Evolutionary conservation across 2,888 invertebrate species (phyloP).

Genomic region (Heliconius cydno): DNA sequence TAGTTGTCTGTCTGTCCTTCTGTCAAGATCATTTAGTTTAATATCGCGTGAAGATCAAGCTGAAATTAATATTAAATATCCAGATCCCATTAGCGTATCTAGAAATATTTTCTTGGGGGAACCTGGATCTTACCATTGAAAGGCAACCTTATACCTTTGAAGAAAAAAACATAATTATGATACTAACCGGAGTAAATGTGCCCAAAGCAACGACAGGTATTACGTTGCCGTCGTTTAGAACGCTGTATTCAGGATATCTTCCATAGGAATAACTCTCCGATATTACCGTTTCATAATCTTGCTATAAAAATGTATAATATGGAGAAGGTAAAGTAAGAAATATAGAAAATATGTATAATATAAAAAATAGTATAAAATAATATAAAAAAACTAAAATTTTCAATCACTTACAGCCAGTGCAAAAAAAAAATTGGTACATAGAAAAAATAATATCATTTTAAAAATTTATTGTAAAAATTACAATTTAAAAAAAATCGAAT

Average conservation of each 20-base stretch:
- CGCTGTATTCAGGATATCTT: slow-evolving; percentile 8
- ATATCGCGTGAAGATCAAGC: too few species aligned
- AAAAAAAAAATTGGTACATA: background rate
- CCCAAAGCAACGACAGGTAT: slow-evolving; percentile 71
- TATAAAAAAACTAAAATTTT: background rate
- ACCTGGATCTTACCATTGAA: too few species aligned
- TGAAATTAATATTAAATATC: too few species aligned
- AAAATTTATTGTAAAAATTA: background rate
- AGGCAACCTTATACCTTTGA: too few species aligned
- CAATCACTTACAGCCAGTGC: background rate
- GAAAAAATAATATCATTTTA: background rate
- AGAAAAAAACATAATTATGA: too few species aligned
- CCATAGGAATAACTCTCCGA: background rate
- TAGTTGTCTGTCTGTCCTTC: too few species aligned
- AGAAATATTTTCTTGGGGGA: too few species aligned
- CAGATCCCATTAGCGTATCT: too few species aligned
- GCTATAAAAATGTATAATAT: background rate
- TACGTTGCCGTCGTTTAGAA: slow-evolving; percentile 67
- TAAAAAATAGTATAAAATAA: background rate
- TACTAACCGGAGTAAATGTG: slow-evolving; percentile 55
- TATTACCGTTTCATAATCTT: background rate
- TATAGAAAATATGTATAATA: too few species aligned
- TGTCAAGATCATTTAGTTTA: too few species aligned
- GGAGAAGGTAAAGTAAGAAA: too few species aligned
- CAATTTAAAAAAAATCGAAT: background rate